Percentiles rank a stretch among this genome's conserved stretches.
phyloP scores from a whole-genome alignment of 2,888 invertebrate species.

The Dolichopus griseipennis region DNA sequence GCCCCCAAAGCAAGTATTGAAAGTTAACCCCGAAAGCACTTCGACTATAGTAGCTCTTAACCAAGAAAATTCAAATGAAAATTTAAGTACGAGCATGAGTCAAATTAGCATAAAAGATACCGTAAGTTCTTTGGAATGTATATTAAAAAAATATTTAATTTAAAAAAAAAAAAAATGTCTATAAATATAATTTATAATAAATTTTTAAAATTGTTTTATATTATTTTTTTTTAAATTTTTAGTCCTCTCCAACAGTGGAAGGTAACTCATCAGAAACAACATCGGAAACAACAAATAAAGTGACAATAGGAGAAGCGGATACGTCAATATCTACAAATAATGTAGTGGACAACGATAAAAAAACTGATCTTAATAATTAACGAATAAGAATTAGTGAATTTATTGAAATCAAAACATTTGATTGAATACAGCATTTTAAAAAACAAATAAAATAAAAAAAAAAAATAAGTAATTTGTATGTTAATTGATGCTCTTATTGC shows the following conservation, averaged over 20 bases:
- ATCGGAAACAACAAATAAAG: constrained; percentile 16
- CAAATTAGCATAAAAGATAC: background rate
- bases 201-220: too few species aligned
- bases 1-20: background rate
- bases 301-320: constrained; percentile 18
- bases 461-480: background rate
- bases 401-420: background rate
- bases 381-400: background rate
- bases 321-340: constrained; percentile 14
- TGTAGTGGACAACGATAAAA: background rate
- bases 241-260: constrained; percentile 5
- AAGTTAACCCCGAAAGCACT: background rate
- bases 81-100: background rate
- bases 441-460: background rate
- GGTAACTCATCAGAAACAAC: constrained; percentile 11
- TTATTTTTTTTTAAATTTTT: background rate
- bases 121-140: background rate
- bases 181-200: too few species aligned
- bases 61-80: constrained; percentile 2
- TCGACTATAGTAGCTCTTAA: constrained; percentile 2
- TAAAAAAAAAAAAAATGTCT: too few species aligned
- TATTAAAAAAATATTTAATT: too few species aligned
- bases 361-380: constrained; percentile 1
- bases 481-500: constrained; percentile 6
- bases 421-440: background rate